Percentiles rank a stretch among this genome's conserved stretches.
These are phyloP conservation scores for Lagocephalus sceleratus DNA, from an alignment of 2,797 vertebrate genomes.

Conservation along the genomic window DNA sequence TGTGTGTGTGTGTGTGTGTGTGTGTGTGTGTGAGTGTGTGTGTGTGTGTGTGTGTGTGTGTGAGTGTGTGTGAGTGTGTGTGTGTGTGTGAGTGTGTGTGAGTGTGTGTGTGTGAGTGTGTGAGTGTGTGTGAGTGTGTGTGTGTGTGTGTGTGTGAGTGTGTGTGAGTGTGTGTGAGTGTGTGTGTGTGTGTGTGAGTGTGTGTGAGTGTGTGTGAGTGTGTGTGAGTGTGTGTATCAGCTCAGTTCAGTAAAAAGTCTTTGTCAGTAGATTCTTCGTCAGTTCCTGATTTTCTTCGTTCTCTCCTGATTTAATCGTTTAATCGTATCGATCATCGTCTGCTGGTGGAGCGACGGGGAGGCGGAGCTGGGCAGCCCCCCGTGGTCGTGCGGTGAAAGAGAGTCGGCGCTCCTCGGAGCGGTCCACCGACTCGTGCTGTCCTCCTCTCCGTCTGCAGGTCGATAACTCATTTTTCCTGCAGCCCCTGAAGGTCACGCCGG, in stretches of 20 bases:
- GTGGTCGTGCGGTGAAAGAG: no score
- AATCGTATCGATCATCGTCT: no score
- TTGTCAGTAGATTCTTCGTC: no score
- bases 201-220: conserved; percentile 1
- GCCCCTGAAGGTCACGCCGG: not conserved
- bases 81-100: conserved; percentile 22
- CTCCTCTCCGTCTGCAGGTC: not conserved
- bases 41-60: not conserved
- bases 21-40: conserved; percentile 2
- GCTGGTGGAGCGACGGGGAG: no score
- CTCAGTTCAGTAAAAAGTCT: no score
- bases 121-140: conserved; percentile 4
- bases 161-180: conserved; percentile 20
- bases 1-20: conserved; percentile 10
- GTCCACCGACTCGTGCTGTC: no score
- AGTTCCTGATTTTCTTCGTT: no score
- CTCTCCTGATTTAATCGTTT: no score
- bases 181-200: conserved; percentile 6
- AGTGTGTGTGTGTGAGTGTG: conserved; percentile 7
- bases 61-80: no score
- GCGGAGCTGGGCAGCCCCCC: no score
- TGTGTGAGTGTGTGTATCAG: not conserved
- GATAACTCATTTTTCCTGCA: not conserved
- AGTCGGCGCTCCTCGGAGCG: no score
- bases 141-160: not conserved